Percentiles rank a stretch among this genome's conserved stretches.
These are phyloP conservation scores for Lasius fuliginosus DNA, from an alignment of 2,888 invertebrate genomes.

Conservation along the genomic window DNA sequence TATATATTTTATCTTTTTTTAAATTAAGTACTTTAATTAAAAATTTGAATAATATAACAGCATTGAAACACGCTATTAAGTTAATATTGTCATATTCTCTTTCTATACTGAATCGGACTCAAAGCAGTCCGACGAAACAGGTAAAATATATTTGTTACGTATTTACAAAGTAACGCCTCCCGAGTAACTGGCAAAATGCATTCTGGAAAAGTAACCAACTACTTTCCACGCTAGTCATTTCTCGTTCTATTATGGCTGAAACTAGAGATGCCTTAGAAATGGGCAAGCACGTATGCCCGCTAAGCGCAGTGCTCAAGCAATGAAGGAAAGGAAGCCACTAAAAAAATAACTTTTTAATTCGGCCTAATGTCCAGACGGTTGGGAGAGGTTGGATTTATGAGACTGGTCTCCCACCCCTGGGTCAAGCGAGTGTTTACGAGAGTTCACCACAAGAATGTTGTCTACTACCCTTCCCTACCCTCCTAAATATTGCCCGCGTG, in stretches of 20 bases:
- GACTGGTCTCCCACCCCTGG: slow-evolving; percentile 60
- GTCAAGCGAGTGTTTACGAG: slow-evolving; percentile 80
- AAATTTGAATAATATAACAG: slow-evolving; percentile 2
- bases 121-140: slow-evolving; percentile 1
- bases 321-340: slow-evolving; percentile 32
- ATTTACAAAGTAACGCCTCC: slow-evolving; percentile 44
- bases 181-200: slow-evolving; percentile 37
- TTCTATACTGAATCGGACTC: neutral
- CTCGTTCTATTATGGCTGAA: slow-evolving; percentile 38
- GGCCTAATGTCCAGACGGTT: slow-evolving; percentile 78
- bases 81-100: neutral
- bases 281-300: slow-evolving; percentile 36
- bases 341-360: slow-evolving; percentile 81
- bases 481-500: slow-evolving; percentile 72
- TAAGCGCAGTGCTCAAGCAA: slow-evolving; percentile 38
- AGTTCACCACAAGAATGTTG: slow-evolving; percentile 84
- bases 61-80: neutral
- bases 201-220: slow-evolving; percentile 40
- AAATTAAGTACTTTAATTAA: neutral
- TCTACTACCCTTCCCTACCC: slow-evolving; percentile 69
- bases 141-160: slow-evolving; percentile 30
- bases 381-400: slow-evolving; percentile 78
- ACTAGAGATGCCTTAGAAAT: slow-evolving; percentile 43
- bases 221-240: slow-evolving; percentile 37
- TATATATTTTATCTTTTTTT: neutral